phyloP scores from a whole-genome alignment of 2,888 invertebrate species.

The Trichopoda pennipes region DNA sequence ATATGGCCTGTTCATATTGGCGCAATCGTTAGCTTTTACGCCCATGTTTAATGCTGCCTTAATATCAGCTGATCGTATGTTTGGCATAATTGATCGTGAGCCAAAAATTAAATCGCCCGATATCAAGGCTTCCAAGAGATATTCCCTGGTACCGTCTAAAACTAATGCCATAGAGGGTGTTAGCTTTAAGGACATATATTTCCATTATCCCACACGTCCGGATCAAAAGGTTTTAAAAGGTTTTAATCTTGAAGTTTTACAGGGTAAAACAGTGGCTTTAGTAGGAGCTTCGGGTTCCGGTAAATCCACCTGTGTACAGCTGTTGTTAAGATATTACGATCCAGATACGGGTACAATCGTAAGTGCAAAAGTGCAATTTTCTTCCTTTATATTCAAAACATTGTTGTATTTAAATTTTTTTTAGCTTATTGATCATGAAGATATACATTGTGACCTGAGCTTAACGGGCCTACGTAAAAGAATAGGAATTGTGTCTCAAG shows the following conservation, averaged over 20 bases:
- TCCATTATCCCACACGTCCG: conserved; percentile 91
- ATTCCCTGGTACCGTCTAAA: conserved; percentile 82
- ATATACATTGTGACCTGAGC: conserved; percentile 85
- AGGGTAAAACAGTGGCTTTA: conserved; percentile 87
- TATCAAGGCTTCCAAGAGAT: conserved; percentile 74
- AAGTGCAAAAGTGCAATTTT: conserved; percentile 69
- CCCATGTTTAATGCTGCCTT: conserved; percentile 89
- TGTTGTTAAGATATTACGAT: conserved; percentile 90
- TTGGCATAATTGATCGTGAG: conserved; percentile 84
- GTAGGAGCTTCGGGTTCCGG: conserved; percentile 90
- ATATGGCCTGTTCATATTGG: conserved; percentile 90
- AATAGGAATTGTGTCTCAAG: conserved; percentile 92
- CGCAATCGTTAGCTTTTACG: conserved; percentile 88
- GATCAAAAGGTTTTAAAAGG: conserved; percentile 88
- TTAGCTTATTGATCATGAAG: conserved; percentile 82
- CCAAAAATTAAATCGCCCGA: conserved; percentile 83
- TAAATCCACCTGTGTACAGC: conserved; percentile 90
- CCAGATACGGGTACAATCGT: conserved; percentile 85
- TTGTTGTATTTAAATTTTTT: conserved; percentile 18
- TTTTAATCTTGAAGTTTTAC: conserved; percentile 85
- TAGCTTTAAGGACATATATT: conserved; percentile 85
- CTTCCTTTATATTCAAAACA: not conserved
- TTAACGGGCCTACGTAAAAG: conserved; percentile 86
- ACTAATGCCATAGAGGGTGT: conserved; percentile 78
- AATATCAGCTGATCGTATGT: conserved; percentile 86